Conservation (phyloP, 2,113 vertebrate genomes). For the Uropsilus gracilis region DNA sequence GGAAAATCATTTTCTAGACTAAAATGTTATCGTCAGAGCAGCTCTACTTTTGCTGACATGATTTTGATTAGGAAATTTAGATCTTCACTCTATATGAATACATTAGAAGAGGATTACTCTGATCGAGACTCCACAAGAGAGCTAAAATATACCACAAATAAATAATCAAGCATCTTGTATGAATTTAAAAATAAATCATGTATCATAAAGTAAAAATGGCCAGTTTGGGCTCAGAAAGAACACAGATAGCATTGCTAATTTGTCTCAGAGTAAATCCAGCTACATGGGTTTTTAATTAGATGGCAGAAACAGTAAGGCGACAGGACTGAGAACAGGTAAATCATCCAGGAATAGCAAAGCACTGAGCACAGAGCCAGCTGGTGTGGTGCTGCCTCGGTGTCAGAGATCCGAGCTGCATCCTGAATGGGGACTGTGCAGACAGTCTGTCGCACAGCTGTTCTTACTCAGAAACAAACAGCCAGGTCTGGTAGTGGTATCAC, state of each 20-base stretch:
- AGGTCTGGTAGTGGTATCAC: constrained; percentile 87
- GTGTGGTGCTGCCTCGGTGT: constrained; percentile 85
- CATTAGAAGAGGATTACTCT: constrained; percentile 87
- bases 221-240: constrained; percentile 83
- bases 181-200: constrained; percentile 88
- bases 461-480: constrained; percentile 90
- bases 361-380: constrained; percentile 87
- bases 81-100: constrained; percentile 87
- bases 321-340: constrained; percentile 90
- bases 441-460: constrained; percentile 90
- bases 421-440: constrained; percentile 86
- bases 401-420: constrained; percentile 84
- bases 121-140: constrained; percentile 87
- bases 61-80: constrained; percentile 91
- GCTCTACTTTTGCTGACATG: constrained; percentile 89
- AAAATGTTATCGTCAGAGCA: constrained; percentile 89
- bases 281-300: constrained; percentile 86
- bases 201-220: constrained; percentile 83
- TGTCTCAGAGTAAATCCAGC: constrained; percentile 79
- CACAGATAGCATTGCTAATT: constrained; percentile 82
- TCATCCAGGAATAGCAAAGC: constrained; percentile 89
- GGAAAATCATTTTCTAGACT: constrained; percentile 89
- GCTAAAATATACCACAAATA: constrained; percentile 89
- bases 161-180: constrained; percentile 89
- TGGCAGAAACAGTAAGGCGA: constrained; percentile 85